Evolutionary conservation across 1,140 invertebrate species (phyloP).

Genomic region (Goniozus legneri): DNA sequence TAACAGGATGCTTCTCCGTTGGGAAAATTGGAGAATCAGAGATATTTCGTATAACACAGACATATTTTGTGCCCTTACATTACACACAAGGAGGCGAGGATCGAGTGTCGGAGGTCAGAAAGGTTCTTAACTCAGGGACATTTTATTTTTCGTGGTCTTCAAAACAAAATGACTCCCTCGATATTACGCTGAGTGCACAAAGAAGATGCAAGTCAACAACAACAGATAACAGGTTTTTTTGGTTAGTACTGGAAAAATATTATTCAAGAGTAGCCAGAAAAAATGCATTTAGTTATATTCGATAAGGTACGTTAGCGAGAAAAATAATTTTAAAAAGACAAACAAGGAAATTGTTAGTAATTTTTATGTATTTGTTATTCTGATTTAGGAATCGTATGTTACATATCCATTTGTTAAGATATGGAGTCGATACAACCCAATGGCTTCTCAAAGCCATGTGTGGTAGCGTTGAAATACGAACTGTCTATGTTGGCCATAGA

Average conservation of each 20-base stretch:
- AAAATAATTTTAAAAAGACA: not conserved
- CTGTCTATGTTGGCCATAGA: constrained; percentile 89
- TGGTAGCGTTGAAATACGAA: constrained; percentile 93
- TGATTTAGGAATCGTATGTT: constrained; percentile 82
- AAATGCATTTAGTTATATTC: not conserved
- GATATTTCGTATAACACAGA: constrained; percentile 90
- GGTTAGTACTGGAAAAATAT: no score
- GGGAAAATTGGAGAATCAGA: constrained; percentile 92
- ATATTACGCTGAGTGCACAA: constrained; percentile 92
- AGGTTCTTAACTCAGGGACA: constrained; percentile 91
- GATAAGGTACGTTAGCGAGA: constrained; percentile 3
- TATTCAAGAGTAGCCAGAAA: no score
- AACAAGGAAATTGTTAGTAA: constrained; percentile 7
- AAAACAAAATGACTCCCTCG: constrained; percentile 59
- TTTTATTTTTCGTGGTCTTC: constrained; percentile 91
- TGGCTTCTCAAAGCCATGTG: constrained; percentile 95
- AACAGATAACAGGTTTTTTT: constrained; percentile 95
- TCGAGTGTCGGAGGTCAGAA: constrained; percentile 73
- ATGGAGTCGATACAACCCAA: constrained; percentile 79
- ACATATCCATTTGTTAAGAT: constrained; percentile 86
- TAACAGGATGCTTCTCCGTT: constrained; percentile 92
- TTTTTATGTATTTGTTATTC: constrained; percentile 9
- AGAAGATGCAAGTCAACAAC: constrained; percentile 70
- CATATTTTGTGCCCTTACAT: constrained; percentile 82
- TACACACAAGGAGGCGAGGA: constrained; percentile 77